A percentile compares a stretch with the other conserved stretches of the same genome.
Evolutionary conservation across 2,113 vertebrate genomes (phyloP).

Genomic region (Variabilichromis moorii): DNA sequence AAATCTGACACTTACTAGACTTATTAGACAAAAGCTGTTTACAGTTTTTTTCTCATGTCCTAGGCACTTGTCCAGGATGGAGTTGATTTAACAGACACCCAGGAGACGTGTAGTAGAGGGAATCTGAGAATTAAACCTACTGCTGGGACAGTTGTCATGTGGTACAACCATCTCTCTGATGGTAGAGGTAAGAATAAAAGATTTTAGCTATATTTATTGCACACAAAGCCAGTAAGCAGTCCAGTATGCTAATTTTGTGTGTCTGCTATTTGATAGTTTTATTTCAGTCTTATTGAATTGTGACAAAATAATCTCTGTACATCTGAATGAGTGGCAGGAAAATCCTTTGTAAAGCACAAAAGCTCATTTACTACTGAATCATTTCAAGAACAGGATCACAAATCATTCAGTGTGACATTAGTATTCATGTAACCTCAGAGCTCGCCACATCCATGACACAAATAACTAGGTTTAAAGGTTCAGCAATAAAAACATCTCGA

Average conservation of each 20-base stretch:
- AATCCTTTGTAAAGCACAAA: neutral
- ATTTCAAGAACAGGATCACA: neutral
- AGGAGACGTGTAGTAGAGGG: constrained; percentile 84
- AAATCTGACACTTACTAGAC: neutral
- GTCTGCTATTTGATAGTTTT: neutral
- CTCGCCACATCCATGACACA: neutral
- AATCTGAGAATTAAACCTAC: constrained; percentile 86
- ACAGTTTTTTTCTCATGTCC: constrained; percentile 9
- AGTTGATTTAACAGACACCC: constrained; percentile 84
- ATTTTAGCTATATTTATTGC: neutral
- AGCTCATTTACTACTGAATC: neutral
- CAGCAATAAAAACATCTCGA: neutral
- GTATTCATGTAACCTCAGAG: neutral
- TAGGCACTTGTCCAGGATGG: constrained; percentile 88
- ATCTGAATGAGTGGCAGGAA: neutral
- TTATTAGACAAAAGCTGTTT: neutral
- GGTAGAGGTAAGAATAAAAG: constrained; percentile 78
- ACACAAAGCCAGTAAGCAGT: neutral
- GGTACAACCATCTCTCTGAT: constrained; percentile 97
- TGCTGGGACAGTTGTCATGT: constrained; percentile 88
- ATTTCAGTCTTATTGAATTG: neutral
- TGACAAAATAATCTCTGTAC: neutral
- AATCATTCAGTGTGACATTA: neutral
- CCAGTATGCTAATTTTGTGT: neutral
- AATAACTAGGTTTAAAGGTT: neutral